Evolutionary conservation across 2,113 vertebrate species (phyloP).

Genomic region (Hippocampus guttulatus): DNA sequence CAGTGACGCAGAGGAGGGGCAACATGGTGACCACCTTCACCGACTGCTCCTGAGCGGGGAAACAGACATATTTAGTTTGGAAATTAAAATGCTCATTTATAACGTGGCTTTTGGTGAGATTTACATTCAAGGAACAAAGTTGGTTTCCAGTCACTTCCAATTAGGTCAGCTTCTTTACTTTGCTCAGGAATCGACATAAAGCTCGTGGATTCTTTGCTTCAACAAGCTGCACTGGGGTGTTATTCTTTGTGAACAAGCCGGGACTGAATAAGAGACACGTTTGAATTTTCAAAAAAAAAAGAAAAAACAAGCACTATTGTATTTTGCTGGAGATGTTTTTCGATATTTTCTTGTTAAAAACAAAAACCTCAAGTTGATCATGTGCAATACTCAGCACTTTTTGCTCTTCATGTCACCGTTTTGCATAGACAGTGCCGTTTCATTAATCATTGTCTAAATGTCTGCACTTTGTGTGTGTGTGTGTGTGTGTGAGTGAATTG

Average conservation of each 20-base stretch:
- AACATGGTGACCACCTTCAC: conserved; percentile 98
- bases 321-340: conserved; percentile 9
- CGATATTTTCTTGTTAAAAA: not conserved
- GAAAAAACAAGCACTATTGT: conserved; percentile 16
- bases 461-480: conserved; percentile 54
- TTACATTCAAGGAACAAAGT: conserved; percentile 44
- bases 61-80: conserved; percentile 8
- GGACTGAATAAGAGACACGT: conserved; percentile 2
- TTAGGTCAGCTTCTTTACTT: conserved; percentile 1
- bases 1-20: conserved; percentile 90
- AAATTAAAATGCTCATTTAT: conserved; percentile 62
- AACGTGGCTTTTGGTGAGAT: conserved; percentile 29
- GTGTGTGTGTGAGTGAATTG: not conserved
- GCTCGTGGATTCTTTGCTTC: not conserved
- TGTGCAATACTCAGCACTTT: conserved; percentile 62
- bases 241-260: not conserved
- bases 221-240: not conserved
- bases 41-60: conserved; percentile 80
- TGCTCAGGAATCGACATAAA: conserved; percentile 6
- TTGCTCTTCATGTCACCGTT: conserved; percentile 54
- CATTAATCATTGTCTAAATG: conserved; percentile 47
- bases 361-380: conserved; percentile 24
- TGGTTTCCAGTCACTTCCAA: conserved; percentile 21
- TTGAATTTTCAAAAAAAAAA: not conserved
- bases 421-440: conserved; percentile 42